These are phyloP conservation scores for Eudemis profundana DNA, from an alignment of 2,888 invertebrate genomes.

Conservation along the genomic window DNA sequence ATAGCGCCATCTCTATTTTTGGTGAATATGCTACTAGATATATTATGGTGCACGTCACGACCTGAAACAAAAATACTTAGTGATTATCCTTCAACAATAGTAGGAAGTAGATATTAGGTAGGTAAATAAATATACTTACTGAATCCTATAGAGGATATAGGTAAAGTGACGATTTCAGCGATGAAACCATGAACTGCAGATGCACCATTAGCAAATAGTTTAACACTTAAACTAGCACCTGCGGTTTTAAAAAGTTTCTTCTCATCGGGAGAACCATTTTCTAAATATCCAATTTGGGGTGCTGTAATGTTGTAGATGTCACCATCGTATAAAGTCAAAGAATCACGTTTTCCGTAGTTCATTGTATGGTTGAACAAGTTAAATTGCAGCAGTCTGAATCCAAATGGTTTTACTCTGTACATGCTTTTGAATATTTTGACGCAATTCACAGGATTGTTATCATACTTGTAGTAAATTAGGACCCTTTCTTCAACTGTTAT, in stretches of 20 bases:
- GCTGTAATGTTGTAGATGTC: constrained; percentile 95
- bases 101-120: constrained; percentile 11
- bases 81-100: background rate
- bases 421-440: constrained; percentile 97
- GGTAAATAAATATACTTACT: constrained; percentile 86
- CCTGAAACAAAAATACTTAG: constrained; percentile 82
- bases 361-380: constrained; percentile 95
- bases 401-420: constrained; percentile 93
- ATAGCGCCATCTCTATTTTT: constrained; percentile 95
- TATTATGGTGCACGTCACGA: constrained; percentile 95
- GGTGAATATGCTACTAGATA: constrained; percentile 92
- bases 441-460: constrained; percentile 97
- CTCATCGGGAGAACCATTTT: constrained; percentile 89
- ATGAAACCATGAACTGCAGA: constrained; percentile 98
- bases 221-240: constrained; percentile 93
- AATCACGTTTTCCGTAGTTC: constrained; percentile 92
- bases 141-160: constrained; percentile 95
- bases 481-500: constrained; percentile 95
- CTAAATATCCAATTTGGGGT: constrained; percentile 88
- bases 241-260: constrained; percentile 91
- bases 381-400: constrained; percentile 95
- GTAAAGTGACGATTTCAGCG: constrained; percentile 97
- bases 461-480: constrained; percentile 97
- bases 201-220: constrained; percentile 97
- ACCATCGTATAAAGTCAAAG: constrained; percentile 95